These are phyloP conservation scores for Aurelia sp. DNA, from an alignment of 30 jellyfish, hydroid and myxozoan genomes.

Conservation along the genomic window DNA sequence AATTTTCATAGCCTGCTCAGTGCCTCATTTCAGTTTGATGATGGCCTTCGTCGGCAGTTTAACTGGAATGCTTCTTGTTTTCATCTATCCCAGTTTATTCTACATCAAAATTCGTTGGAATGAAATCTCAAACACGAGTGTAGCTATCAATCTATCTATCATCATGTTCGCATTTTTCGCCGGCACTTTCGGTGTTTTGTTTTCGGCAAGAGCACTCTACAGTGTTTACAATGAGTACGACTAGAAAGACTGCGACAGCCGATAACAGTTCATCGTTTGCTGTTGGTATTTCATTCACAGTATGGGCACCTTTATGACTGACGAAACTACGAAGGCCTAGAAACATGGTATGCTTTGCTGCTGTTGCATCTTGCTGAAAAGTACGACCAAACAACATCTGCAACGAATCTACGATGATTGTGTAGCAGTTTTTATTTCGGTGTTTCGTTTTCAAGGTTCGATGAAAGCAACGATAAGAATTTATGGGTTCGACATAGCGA, in stretches of 20 bases:
- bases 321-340: too few relatives aligned
- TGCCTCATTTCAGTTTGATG: constrained; percentile 95
- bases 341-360: too few relatives aligned
- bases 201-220: constrained; percentile 91
- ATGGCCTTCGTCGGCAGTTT: constrained; percentile 97
- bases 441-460: too few relatives aligned
- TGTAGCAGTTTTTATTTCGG: too few relatives aligned
- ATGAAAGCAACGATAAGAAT: too few relatives aligned
- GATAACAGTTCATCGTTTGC: too few relatives aligned
- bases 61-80: constrained; percentile 85
- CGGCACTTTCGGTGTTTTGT: constrained; percentile 85
- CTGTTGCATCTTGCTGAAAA: too few relatives aligned
- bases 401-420: too few relatives aligned
- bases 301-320: too few relatives aligned
- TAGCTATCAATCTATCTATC: constrained; percentile 74
- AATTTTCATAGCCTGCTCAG: constrained; percentile 80
- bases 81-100: constrained; percentile 85
- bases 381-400: too few relatives aligned
- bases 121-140: constrained; percentile 70
- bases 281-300: too few relatives aligned
- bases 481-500: too few relatives aligned
- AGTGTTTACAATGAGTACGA: constrained; percentile 89
- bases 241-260: not conserved
- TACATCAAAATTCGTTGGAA: constrained; percentile 91
- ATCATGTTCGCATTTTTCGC: constrained; percentile 84